phyloP scores from a whole-genome alignment of 2,113 vertebrate genomes.

The Laticauda colubrina region DNA sequence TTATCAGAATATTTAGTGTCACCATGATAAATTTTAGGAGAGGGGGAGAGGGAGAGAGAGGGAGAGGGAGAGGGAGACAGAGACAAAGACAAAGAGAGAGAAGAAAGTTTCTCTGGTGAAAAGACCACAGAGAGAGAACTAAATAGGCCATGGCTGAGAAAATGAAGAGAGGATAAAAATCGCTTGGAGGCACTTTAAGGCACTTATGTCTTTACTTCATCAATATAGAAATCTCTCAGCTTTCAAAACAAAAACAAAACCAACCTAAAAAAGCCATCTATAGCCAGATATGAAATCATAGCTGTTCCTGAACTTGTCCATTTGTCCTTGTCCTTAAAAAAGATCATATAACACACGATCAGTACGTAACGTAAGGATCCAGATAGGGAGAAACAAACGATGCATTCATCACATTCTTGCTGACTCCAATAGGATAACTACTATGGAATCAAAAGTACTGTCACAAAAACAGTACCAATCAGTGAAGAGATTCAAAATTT shows the following conservation, averaged over 20 bases:
- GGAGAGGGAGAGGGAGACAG: no score
- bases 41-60: slow-evolving; percentile 37
- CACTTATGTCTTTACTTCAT: not conserved
- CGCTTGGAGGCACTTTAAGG: not conserved
- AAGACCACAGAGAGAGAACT: slow-evolving; percentile 13
- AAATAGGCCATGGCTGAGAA: slow-evolving; percentile 22
- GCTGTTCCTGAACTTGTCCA: not conserved
- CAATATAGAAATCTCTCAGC: slow-evolving; percentile 13
- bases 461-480: not conserved
- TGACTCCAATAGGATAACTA: not conserved
- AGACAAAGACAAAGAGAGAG: not conserved
- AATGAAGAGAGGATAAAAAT: slow-evolving; percentile 1
- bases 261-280: not conserved
- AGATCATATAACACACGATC: not conserved
- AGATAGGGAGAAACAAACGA: not conserved
- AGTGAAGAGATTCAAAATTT: no score
- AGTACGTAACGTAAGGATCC: not conserved
- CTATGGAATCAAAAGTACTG: not conserved
- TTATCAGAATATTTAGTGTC: slow-evolving; percentile 34
- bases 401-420: not conserved
- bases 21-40: slow-evolving; percentile 42
- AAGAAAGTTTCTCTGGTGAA: slow-evolving; percentile 30
- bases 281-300: slow-evolving; percentile 21
- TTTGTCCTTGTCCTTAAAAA: slow-evolving; percentile 29
- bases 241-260: slow-evolving; percentile 16